Evolutionary conservation across 2,797 vertebrate species (phyloP).

Genomic region (Cyprinella venusta): DNA sequence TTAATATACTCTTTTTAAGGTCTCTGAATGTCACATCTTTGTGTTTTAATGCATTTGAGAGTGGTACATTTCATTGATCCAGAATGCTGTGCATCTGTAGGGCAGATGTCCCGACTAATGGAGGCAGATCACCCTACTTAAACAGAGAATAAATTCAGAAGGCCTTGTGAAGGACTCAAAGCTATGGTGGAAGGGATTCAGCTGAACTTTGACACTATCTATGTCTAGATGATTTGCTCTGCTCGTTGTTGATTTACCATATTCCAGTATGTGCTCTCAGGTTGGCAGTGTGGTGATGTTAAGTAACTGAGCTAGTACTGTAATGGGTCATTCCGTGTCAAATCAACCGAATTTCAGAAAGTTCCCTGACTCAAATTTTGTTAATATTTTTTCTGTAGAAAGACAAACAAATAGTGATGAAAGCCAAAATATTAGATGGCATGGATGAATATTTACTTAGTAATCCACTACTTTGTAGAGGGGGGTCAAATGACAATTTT

Average conservation of each 20-base stretch:
- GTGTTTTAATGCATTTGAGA: neutral
- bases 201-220: constrained; percentile 35
- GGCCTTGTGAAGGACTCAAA: constrained; percentile 22
- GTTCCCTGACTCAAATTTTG: no score
- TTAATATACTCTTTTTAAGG: neutral
- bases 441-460: no score
- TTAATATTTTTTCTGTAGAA: no score
- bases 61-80: neutral
- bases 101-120: constrained; percentile 33
- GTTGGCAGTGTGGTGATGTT: neutral
- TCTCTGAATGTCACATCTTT: neutral
- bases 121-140: neutral
- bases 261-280: neutral
- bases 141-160: constrained; percentile 17
- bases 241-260: constrained; percentile 35
- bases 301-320: neutral
- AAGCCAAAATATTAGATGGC: no score
- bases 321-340: neutral
- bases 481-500: no score
- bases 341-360: no score
- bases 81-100: constrained; percentile 14
- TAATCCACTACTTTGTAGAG: no score
- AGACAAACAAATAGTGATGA: no score
- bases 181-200: constrained; percentile 21
- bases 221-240: neutral